Conservation (phyloP, 1,140 invertebrate genomes). For the Ostrea denselamellosa region DNA sequence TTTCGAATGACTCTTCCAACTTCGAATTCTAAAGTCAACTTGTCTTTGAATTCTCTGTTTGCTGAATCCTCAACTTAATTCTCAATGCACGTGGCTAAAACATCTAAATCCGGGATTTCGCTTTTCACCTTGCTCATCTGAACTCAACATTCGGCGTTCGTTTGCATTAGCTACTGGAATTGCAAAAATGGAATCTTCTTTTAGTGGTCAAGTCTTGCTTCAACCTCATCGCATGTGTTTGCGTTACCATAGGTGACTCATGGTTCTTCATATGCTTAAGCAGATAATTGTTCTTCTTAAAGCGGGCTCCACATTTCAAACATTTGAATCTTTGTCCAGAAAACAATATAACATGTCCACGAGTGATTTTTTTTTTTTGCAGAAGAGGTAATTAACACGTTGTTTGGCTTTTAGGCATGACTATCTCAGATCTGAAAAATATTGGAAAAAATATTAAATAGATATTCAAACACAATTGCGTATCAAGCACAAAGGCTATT, state of each 20-base stretch:
- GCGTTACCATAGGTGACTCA: neutral
- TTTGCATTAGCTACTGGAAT: neutral
- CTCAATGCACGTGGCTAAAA: neutral
- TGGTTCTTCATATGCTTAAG: neutral
- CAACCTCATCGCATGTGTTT: no score
- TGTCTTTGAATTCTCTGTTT: no score
- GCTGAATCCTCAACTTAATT: neutral
- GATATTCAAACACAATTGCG: neutral
- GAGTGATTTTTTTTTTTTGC: neutral
- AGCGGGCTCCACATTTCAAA: neutral
- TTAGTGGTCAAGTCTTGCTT: neutral
- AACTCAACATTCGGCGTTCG: neutral
- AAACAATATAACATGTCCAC: neutral
- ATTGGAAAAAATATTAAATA: neutral
- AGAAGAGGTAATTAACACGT: neutral
- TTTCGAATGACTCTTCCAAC: neutral
- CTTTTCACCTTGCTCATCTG: neutral
- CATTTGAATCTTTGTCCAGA: neutral
- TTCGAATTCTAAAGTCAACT: neutral
- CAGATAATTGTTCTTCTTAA: neutral
- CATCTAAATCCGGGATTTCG: neutral
- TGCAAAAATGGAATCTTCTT: neutral
- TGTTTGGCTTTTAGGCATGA: neutral
- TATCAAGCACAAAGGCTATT: neutral
- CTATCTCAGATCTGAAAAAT: no score